Evolutionary conservation across 2,888 invertebrate genomes (phyloP), one percentile per base, ranked within the genome.

Genomic region (Lepidonotus clava): DNA sequence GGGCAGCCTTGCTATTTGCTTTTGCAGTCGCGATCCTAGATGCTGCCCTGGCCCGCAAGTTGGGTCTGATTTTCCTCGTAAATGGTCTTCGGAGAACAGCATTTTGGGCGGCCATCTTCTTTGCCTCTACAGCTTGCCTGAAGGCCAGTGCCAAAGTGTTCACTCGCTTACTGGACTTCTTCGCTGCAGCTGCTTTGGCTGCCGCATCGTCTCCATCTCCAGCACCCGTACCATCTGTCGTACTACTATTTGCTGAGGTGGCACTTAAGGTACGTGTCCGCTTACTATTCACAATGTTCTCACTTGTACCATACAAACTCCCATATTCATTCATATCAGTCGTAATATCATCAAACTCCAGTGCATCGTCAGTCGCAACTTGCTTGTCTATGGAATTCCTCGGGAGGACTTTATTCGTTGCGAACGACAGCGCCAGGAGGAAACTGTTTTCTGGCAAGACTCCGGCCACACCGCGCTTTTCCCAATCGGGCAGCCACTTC

Each of bases 101-200:
- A 24, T 28, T 41, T 24, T 41, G 80, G 28, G 32, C 85, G 8
- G 36, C 85, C 14, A 18, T 14, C 34, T 85, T 66, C n/a, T 85
- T 85, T 6, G 67, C 71, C 36, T 71, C 66, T n/a, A 66, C 66
- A 41, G 85, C 85, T 36, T 85, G 85, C 76, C 67, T 85, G n/a
- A 85, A 51, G 32, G 85, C 85, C 14, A 66, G 66, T 14, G 66
- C 67, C 46, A 85, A 67, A 11, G 46, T 46, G 32, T 85, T 85
- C 18, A 66, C 67, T 14, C 51, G 38, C 71, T 28, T 71, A 6
- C 51, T 21, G 71, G 24, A 32, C 24, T 85, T 84, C 14, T 38
- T 84, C 34, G 61, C 21, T 56, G 51, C n/a, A n/a, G n/a, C n/a
- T 6, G 34, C n/a, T 32, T 21, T 34, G 21, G 83, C n/a, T n/a